Conservation (phyloP, 2,888 invertebrate species). For the Ypsolopha scabrella region DNA sequence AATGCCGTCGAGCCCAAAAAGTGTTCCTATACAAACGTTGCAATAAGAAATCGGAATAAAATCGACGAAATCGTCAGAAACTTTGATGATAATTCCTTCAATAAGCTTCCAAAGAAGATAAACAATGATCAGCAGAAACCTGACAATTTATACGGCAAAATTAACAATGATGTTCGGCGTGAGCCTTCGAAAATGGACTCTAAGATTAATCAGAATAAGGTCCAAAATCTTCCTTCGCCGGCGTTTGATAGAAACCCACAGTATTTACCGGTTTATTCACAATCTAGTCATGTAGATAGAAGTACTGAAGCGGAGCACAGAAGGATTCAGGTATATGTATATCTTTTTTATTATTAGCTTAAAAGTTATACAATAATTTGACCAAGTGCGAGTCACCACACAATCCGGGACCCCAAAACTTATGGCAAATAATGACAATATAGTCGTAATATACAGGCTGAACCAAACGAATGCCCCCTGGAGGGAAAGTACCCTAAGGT, state of each 20-base stretch:
- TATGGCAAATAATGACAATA: too few species aligned
- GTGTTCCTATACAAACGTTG: conserved; percentile 52
- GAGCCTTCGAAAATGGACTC: conserved; percentile 10
- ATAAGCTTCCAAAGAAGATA: conserved; percentile 50
- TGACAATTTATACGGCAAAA: conserved; percentile 56
- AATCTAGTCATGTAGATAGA: conserved; percentile 38
- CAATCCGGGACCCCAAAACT: too few species aligned
- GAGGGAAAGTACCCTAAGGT: too few species aligned
- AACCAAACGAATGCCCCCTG: too few species aligned
- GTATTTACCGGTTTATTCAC: conserved; percentile 50
- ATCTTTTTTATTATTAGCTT: too few species aligned
- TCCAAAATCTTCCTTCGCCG: conserved; percentile 23
- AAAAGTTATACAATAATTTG: too few species aligned
- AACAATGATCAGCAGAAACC: conserved; percentile 47
- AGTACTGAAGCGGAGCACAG: conserved; percentile 55
- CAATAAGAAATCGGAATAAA: conserved; percentile 50
- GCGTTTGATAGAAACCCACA: conserved; percentile 51
- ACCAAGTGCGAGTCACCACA: too few species aligned
- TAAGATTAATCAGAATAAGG: conserved; percentile 7
- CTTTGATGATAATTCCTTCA: conserved; percentile 47
- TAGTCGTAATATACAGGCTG: too few species aligned
- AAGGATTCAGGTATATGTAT: conserved; percentile 42
- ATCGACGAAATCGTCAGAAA: conserved; percentile 62
- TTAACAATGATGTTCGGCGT: conserved; percentile 25
- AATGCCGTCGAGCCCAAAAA: conserved; percentile 45